Percentiles rank a stretch among this genome's conserved stretches.
Evolutionary conservation across 2,113 vertebrate species (phyloP).

Genomic region (Chunga burmeisteri): DNA sequence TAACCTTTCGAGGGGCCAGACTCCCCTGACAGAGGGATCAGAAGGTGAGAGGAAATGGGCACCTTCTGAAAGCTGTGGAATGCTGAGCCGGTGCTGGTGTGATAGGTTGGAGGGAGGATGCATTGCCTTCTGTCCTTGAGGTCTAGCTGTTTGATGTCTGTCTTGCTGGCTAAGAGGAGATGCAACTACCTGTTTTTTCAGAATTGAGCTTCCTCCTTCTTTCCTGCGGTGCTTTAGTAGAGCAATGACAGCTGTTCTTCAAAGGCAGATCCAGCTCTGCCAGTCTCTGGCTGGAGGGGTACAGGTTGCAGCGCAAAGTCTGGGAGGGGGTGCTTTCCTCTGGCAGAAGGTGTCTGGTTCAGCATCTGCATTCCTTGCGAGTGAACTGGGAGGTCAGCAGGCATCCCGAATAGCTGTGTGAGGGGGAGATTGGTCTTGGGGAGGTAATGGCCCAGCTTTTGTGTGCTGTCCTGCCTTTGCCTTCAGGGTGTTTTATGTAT

Average conservation of each 20-base stretch:
- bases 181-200: not conserved
- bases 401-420: not conserved
- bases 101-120: not conserved
- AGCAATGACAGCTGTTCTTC: not conserved
- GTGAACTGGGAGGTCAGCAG: not conserved
- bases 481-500: not conserved
- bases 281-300: not conserved
- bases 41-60: conserved; percentile 80
- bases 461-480: not conserved
- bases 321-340: not conserved
- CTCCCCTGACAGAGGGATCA: conserved; percentile 92
- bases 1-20: conserved; percentile 92
- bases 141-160: not conserved
- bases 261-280: not conserved
- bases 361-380: accelerated
- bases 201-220: not conserved
- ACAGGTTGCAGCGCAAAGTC: accelerated
- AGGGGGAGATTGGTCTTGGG: not conserved
- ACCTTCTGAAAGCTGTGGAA: not conserved
- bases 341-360: not conserved
- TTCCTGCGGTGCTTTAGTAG: not conserved
- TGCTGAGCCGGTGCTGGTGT: accelerated
- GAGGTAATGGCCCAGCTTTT: not conserved
- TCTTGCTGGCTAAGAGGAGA: not conserved
- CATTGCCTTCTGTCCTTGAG: not conserved